Base-by-base conservation (phyloP, 2,888 invertebrate genomes). In the Tanytarsus gracilentus region DNA sequence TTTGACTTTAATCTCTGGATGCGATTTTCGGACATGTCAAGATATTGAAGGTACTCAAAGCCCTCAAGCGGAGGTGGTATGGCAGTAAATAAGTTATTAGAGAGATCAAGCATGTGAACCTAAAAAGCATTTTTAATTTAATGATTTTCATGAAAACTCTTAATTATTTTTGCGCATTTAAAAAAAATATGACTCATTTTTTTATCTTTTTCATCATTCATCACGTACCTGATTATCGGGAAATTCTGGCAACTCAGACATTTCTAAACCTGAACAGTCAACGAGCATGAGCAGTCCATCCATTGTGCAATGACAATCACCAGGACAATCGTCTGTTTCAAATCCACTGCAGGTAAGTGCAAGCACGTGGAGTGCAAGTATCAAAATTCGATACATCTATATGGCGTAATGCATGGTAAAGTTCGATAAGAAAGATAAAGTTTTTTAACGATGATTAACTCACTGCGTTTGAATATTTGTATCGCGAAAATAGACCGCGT, bases 91-190 rank as follows among this genome's bases (percentile, higher is more conserved):
- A 75, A 70, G 68, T 87, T 87, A 65, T 77, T 76, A 0, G 84
- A 81, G 49, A 87, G 69, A 64, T 84, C 78, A 65, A 87, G 67
- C 11, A 78, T 76, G 67, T 82, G 78, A 30, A 83, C 80, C 83
- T 84, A 75, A 66, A 76, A 77, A 65, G 61, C 64, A 62, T 6
- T 18, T 23, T 23, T 23, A 23, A 23, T 1, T 26, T 26, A 30
- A 62, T 59, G 63, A 53, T 60, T 48, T 44, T 25, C 25, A 9
- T 27, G 27, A 62, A 51, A 63, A 33, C n/a, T 62, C 61, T 63
- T 59, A 55, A 27, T 56, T 11, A 16, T 60, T 40, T n/a, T n/a
- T 62, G 16, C 14, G 16, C 21, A 61, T 6, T 23, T 26, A 55
- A 26, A 18, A 56, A 23, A 30, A 44, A 26, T 7, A 36, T 56